Percentiles rank a stretch among this genome's conserved stretches.
Conservation (phyloP, 2,888 invertebrate species). For the Anorthoa munda region DNA sequence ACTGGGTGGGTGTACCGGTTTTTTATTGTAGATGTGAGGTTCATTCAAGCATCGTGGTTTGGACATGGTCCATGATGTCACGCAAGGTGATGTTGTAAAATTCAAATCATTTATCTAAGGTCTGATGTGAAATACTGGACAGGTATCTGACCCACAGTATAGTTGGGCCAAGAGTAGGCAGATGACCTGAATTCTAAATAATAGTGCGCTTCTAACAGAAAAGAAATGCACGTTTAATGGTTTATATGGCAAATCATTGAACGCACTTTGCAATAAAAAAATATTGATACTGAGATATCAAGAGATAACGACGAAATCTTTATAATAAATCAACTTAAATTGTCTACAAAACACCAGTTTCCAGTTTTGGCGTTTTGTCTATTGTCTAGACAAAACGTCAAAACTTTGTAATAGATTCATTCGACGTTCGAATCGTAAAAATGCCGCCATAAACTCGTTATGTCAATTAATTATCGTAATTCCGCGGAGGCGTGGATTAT, state of each 20-base stretch:
- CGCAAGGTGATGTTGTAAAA: constrained; percentile 26
- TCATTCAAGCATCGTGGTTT: constrained; percentile 70
- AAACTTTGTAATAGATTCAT: constrained; percentile 48
- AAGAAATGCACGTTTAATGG: not conserved
- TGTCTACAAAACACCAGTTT: too few relatives aligned
- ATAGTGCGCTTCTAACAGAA: not conserved
- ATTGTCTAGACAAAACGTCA: constrained; percentile 21
- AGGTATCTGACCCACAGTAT: not conserved
- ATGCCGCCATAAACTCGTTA: constrained; percentile 59
- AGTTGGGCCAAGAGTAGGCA: not conserved
- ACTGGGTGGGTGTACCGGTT: constrained; percentile 84
- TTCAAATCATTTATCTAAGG: constrained; percentile 1
- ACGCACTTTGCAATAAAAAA: too few relatives aligned
- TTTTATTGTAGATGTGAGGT: constrained; percentile 71
- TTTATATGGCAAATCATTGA: not conserved
- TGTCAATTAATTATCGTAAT: constrained; percentile 58
- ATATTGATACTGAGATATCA: too few relatives aligned
- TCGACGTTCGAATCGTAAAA: constrained; percentile 58
- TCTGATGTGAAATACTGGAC: constrained; percentile 1
- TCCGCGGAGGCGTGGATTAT: constrained; percentile 56
- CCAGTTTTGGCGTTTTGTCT: too few relatives aligned
- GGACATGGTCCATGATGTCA: constrained; percentile 53
- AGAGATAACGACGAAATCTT: not conserved
- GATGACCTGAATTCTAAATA: not conserved
- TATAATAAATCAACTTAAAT: not conserved